A percentile compares a stretch with the other conserved stretches of the same genome.
Conservation (phyloP, 2,797 vertebrate species). For the Glossophaga mutica region DNA sequence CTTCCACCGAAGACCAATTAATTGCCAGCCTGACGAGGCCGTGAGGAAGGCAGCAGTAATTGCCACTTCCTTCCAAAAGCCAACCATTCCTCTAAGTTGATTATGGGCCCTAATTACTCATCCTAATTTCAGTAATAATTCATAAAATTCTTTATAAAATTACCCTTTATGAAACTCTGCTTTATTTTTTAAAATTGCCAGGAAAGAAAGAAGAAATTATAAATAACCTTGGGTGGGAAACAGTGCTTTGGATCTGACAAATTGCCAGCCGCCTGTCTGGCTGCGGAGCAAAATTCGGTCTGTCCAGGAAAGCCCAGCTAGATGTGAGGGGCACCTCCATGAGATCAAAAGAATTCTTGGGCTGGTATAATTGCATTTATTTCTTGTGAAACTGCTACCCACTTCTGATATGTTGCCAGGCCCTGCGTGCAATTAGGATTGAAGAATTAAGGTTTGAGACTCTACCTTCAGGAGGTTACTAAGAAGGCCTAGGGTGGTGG, state of each 20-base stretch:
- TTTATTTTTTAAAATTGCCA: constrained; percentile 14
- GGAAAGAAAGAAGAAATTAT: constrained; percentile 33
- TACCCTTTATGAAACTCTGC: neutral
- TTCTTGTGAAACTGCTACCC: constrained; percentile 44
- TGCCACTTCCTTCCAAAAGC: constrained; percentile 26
- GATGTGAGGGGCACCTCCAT: neutral
- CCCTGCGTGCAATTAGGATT: constrained; percentile 29
- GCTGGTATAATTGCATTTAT: constrained; percentile 39
- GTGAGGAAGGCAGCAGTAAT: constrained; percentile 46
- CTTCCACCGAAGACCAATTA: constrained; percentile 55
- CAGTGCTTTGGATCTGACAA: neutral
- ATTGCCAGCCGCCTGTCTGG: neutral
- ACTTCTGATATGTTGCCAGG: neutral
- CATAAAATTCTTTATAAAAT: constrained; percentile 15
- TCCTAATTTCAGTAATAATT: constrained; percentile 64
- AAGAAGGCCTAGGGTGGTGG: neutral
- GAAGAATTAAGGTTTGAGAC: constrained; percentile 8
- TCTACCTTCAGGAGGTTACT: neutral
- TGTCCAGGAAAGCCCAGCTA: neutral
- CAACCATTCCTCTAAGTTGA: constrained; percentile 64
- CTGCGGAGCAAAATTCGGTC: neutral
- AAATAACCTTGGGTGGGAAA: neutral
- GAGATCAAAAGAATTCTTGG: neutral
- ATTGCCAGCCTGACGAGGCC: constrained; percentile 44
- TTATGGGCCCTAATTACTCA: constrained; percentile 59